Base-by-base conservation (phyloP, 2,888 invertebrate genomes). In the Metopia argyrocephala region DNA sequence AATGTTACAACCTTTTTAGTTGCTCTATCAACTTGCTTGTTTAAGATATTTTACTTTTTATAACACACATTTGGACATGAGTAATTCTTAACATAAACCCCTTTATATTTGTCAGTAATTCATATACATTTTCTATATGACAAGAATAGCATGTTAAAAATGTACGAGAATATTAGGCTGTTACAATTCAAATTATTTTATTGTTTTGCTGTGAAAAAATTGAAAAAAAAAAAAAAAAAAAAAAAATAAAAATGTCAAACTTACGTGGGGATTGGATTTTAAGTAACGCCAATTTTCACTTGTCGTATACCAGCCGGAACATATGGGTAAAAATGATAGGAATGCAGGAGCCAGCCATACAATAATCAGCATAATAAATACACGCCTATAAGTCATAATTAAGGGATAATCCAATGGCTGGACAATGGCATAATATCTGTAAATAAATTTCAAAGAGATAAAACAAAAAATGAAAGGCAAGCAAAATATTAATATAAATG, bases 281-380 rank as follows among this genome's bases (percentile, higher is more conserved):
- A 94, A 91, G 89, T 93, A 94, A 84, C 92, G 92, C 86, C 95
- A 92, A 88, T 96, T 96, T 84, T 96, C 95, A 62, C 93, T 92
- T 0, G 98, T 98, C 0, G 97, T 97, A 90, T 98, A 98, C 95
- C 97, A 96, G 25, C 96, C 97, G 91, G 97, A 95, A 89, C 98
- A 97, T 82, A 98, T 98, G 4, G 98, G 98, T 21, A 97, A 92
- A 90, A 98, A 98, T 1, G 98, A 98, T 69, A 98, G 95, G 74
- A 97, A 90, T 0, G 96, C 96, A 0, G 98, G 97, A 71, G 96
- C 95, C 84, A 96, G 93, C 98, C 98, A 98, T 0, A 97, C 97
- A 5, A 95, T 94, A 18, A 95, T 93, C 76, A 97, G 90, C 96
- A 96, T 96, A 27, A 96, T 92, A 0, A 94, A 94, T 1, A 96